Percentiles rank a stretch among this genome's conserved stretches.
These are phyloP conservation scores for Amiota mariae DNA, from an alignment of 2,888 invertebrate species.

Conservation along the genomic window DNA sequence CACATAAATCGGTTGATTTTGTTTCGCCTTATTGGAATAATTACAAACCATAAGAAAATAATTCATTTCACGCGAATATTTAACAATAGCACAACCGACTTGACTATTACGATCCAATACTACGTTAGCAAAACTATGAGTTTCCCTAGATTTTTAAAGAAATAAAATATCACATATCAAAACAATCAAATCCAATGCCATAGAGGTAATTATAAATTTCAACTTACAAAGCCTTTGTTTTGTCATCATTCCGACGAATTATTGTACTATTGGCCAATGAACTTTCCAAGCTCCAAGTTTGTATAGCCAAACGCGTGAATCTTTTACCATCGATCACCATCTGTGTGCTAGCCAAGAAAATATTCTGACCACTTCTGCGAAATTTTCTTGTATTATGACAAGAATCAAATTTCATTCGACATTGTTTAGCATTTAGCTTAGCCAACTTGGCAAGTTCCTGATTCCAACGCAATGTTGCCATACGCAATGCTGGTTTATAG, in stretches of 20 bases:
- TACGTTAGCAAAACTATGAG: conserved; percentile 13
- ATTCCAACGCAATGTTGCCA: not conserved
- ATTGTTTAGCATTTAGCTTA: not conserved
- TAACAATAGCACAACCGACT: not conserved
- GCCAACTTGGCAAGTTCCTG: not conserved
- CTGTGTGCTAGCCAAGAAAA: not conserved
- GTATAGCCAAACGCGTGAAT: not conserved
- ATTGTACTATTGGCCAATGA: not conserved
- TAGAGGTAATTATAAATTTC: not conserved
- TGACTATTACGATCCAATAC: not conserved
- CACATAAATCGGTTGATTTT: not conserved
- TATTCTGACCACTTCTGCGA: not conserved
- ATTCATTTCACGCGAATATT: not conserved
- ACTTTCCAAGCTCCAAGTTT: not conserved
- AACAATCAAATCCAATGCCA: not conserved
- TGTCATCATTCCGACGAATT: not conserved
- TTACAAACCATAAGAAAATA: not conserved
- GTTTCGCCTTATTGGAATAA: not conserved
- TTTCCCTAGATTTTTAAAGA: not conserved
- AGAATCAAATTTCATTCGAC: not conserved
- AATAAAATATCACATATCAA: not conserved
- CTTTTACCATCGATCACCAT: not conserved
- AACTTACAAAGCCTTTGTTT: not conserved
- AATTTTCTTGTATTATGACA: not conserved
- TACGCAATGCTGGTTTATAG: not conserved